phyloP scores from a whole-genome alignment of 2,113 vertebrate species.

The Fukomys damarensis region DNA sequence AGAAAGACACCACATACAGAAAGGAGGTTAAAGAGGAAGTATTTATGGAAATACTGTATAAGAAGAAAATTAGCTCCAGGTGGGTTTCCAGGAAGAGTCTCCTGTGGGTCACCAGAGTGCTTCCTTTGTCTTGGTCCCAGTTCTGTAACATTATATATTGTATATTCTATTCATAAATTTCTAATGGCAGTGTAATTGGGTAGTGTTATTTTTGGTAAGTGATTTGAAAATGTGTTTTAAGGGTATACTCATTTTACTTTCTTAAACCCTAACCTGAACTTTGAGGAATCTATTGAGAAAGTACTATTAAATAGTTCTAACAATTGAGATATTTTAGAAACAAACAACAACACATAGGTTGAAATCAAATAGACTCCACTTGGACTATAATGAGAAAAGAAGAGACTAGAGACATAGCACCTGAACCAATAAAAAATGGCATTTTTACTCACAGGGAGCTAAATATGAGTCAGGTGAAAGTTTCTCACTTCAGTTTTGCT shows the following conservation, averaged over 20 bases:
- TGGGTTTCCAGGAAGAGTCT: background rate
- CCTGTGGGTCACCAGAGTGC: background rate
- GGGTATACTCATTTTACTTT: background rate
- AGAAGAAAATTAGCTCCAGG: background rate
- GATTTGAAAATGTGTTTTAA: slow-evolving; percentile 2
- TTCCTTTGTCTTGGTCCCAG: background rate
- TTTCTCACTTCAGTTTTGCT: background rate
- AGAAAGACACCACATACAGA: background rate
- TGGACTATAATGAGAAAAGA: background rate
- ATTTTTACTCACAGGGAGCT: background rate
- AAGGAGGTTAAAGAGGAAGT: background rate
- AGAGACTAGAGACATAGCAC: background rate
- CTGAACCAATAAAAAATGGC: background rate
- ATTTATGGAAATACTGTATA: background rate
- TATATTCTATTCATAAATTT: slow-evolving; percentile 14
- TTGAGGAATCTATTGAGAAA: background rate
- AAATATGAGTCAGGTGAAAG: background rate
- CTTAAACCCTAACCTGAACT: background rate
- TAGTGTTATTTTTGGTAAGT: background rate
- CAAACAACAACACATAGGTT: background rate
- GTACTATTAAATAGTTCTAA: background rate
- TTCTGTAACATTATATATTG: background rate
- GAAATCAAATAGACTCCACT: background rate
- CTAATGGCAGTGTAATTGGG: background rate
- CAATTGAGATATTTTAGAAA: slow-evolving; percentile 10